Conservation (phyloP, 1,140 invertebrate genomes). For the Chelonus insularis region DNA sequence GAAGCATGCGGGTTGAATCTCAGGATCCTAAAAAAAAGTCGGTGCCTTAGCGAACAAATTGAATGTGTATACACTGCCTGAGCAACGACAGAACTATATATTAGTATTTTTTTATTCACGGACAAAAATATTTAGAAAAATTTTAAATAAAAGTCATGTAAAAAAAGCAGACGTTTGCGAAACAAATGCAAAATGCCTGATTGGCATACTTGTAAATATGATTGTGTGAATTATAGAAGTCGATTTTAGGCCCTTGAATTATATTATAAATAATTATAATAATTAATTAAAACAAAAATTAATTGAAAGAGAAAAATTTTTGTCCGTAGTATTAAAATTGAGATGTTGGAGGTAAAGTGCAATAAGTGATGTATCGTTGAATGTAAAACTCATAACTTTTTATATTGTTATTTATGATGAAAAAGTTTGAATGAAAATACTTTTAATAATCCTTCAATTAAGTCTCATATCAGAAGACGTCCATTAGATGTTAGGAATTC, state of each 20-base stretch:
- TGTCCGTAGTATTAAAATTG: slow-evolving; percentile 46
- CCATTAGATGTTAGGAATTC: slow-evolving; percentile 23
- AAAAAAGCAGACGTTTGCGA: too few relatives aligned
- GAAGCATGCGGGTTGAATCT: slow-evolving; percentile 61
- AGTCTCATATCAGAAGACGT: slow-evolving; percentile 15
- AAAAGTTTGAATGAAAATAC: background rate
- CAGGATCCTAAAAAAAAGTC: slow-evolving; percentile 54
- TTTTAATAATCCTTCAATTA: slow-evolving; percentile 5
- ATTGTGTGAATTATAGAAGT: too few relatives aligned
- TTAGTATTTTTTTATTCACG: slow-evolving; percentile 59
- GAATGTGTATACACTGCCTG: slow-evolving; percentile 51
- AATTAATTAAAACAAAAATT: slow-evolving; percentile 32
- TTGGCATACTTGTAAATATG: too few relatives aligned
- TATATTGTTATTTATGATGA: slow-evolving; percentile 4
- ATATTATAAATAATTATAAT: too few relatives aligned
- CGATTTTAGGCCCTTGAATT: too few relatives aligned
- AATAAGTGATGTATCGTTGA: slow-evolving; percentile 26
- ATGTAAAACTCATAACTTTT: slow-evolving; percentile 32
- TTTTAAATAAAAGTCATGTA: too few relatives aligned
- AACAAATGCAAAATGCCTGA: too few relatives aligned
- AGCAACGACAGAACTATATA: slow-evolving; percentile 59
- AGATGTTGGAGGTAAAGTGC: slow-evolving; percentile 43
- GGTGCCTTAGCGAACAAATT: slow-evolving; percentile 51
- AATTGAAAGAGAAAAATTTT: slow-evolving; percentile 15
- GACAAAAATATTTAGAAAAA: slow-evolving; percentile 42